Base-by-base conservation (phyloP, 2,888 invertebrate species). In the Carterocephalus palaemon region DNA sequence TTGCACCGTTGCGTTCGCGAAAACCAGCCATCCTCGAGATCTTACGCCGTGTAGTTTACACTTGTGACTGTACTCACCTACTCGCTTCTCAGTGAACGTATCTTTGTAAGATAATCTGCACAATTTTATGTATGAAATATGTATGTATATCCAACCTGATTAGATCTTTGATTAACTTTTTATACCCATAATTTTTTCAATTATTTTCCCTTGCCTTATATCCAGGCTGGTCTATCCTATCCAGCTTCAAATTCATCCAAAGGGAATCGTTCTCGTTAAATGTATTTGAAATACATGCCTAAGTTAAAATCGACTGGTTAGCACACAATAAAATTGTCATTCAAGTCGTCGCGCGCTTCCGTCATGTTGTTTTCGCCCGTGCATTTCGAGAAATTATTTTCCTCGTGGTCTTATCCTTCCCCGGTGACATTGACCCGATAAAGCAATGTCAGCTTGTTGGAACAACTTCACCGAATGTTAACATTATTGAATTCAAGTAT, bases 381-480 rank as follows among this genome's bases (percentile, higher is more conserved):
- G 58, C 63, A 62, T 67, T 67, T 62, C 59, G 66, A 70, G 65
- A 69, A 74, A 70, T 69, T 60, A 60, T 73, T 75, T 75, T 75
- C 71, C 70, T 67, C 59, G 54, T 53, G 55, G 46, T 36, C 53
- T 64, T 67, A 64, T 68, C 63, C 66, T 56, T 22, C 52, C 19
- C 31, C 37, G 70, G 62, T 75, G 77, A 67, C 82, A 79, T 76
- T 82, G 82, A 79, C 81, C 78, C 56, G 70, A 49, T 72, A 70
- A 59, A 57, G 57, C 79, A 79, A 79, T 77, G 81, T 59, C 73
- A 64, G 62, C 67, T 47, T 61, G 63, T 63, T 56, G 52, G 36
- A 42, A 42, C 26, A 31, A 49, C 49, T 56, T 60, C 60, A 58
- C 52, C 57, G 48, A 60, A 62, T 54, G 48, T 47, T 34, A 49